A percentile compares a stretch with the other conserved stretches of the same genome.
Conservation (phyloP, 2,888 invertebrate species). For the Agrotis puta region DNA sequence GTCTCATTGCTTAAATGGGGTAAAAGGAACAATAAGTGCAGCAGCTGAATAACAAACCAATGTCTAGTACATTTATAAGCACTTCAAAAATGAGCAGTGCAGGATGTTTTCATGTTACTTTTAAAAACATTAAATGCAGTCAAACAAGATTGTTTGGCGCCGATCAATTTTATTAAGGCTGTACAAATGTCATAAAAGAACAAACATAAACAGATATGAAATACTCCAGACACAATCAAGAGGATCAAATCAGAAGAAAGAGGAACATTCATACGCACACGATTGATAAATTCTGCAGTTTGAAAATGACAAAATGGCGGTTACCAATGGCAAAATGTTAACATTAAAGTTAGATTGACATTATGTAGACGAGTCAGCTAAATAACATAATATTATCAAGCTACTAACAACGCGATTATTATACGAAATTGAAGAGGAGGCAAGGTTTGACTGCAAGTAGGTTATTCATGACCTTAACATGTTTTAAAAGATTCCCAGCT, state of each 20-base stretch:
- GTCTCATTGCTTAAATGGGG: not conserved
- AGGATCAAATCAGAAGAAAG: too few relatives aligned
- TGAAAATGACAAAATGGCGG: too few relatives aligned
- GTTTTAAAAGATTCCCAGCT: not conserved
- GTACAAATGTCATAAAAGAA: not conserved
- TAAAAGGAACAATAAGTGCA: not conserved
- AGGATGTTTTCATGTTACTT: not conserved
- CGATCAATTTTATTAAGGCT: not conserved
- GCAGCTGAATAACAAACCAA: not conserved
- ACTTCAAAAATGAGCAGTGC: not conserved
- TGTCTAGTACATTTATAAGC: not conserved
- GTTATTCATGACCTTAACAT: not conserved
- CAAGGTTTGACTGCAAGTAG: too few relatives aligned
- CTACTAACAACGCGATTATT: too few relatives aligned
- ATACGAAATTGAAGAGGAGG: too few relatives aligned
- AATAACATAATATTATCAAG: too few relatives aligned
- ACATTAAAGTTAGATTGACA: too few relatives aligned
- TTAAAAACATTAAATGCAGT: not conserved
- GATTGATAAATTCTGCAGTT: too few relatives aligned
- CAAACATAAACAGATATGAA: not conserved
- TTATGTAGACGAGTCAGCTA: not conserved
- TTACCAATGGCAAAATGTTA: too few relatives aligned
- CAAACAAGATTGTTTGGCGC: not conserved
- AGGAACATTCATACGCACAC: too few relatives aligned
- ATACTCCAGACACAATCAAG: not conserved